phyloP scores from a whole-genome alignment of 2,113 vertebrate genomes.

The Tetrao urogallus region DNA sequence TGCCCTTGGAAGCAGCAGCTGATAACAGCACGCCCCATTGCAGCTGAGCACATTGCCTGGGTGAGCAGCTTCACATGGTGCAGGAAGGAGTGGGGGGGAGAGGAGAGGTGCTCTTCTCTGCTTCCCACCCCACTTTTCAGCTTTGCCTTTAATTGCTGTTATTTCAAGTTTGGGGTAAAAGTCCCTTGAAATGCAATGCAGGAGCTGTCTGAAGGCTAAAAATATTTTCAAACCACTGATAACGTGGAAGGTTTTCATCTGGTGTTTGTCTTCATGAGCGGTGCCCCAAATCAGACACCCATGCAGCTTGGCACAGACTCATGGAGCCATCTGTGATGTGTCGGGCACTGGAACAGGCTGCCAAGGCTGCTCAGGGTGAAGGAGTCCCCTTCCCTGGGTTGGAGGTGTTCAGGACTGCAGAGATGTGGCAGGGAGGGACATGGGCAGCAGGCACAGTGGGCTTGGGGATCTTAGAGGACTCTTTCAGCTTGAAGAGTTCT shows the following conservation, averaged over 20 bases:
- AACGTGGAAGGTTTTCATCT: not conserved
- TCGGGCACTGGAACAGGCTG: too few relatives aligned
- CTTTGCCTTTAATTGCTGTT: not conserved
- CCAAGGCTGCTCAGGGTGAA: too few relatives aligned
- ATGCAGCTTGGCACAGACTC: not conserved
- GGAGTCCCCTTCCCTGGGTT: not conserved
- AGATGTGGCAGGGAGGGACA: too few relatives aligned
- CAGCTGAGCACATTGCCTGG: not conserved
- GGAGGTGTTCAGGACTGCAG: not conserved
- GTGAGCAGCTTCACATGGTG: not conserved
- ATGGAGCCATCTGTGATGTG: too few relatives aligned
- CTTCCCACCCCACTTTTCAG: not conserved
- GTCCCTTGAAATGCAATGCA: not conserved
- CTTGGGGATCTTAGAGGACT: too few relatives aligned
- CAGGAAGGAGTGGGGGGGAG: not conserved
- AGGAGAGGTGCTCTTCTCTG: not conserved
- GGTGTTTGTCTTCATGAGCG: not conserved
- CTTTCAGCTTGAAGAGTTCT: too few relatives aligned
- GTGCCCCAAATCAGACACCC: rapidly evolving
- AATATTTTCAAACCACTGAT: not conserved
- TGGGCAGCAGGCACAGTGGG: not conserved
- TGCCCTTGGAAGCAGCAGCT: not conserved
- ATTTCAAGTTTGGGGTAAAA: not conserved
- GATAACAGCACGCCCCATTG: not conserved
- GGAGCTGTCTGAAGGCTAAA: not conserved